A percentile compares a stretch with the other conserved stretches of the same genome.
phyloP scores from a whole-genome alignment of 2,888 invertebrate species.

The Agrochola lota region DNA sequence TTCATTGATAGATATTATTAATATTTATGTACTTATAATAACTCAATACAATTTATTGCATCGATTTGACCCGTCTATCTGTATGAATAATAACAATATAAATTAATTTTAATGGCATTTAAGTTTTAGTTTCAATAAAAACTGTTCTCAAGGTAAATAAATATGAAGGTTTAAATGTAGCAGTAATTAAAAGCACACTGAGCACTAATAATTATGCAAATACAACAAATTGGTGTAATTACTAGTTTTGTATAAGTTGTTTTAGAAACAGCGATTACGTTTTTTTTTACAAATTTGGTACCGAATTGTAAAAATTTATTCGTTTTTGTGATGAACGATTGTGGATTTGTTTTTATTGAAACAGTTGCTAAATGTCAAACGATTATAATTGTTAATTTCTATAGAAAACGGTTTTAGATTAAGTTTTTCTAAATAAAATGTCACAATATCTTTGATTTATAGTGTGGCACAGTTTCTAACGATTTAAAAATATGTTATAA shows the following conservation, averaged over 20 bases:
- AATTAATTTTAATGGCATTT: conserved; percentile 59
- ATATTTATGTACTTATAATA: conserved; percentile 51
- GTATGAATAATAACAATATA: conserved; percentile 63
- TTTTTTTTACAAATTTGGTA: conserved; percentile 45
- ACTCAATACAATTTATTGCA: conserved; percentile 49
- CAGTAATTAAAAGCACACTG: conserved; percentile 55
- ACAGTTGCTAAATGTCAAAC: conserved; percentile 45
- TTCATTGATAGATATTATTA: conserved; percentile 45
- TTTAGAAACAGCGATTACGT: conserved; percentile 39
- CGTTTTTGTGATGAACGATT: conserved; percentile 35
- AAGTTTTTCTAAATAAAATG: conserved; percentile 35
- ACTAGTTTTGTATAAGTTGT: conserved; percentile 46
- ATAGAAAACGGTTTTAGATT: conserved; percentile 19
- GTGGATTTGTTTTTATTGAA: conserved; percentile 52
- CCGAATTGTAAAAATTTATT: conserved; percentile 49
- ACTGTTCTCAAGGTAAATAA: conserved; percentile 57
- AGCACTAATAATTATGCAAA: conserved; percentile 67
- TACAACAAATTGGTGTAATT: conserved; percentile 64
- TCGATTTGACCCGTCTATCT: conserved; percentile 48
- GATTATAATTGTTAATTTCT: conserved; percentile 49
- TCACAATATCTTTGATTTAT: conserved; percentile 59
- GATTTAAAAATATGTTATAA: conserved; percentile 26
- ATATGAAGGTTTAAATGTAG: conserved; percentile 61
- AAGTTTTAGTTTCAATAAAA: conserved; percentile 48
- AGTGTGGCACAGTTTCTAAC: conserved; percentile 34